Base-by-base conservation (phyloP, 2,113 vertebrate species). In the Gobio gobio region DNA sequence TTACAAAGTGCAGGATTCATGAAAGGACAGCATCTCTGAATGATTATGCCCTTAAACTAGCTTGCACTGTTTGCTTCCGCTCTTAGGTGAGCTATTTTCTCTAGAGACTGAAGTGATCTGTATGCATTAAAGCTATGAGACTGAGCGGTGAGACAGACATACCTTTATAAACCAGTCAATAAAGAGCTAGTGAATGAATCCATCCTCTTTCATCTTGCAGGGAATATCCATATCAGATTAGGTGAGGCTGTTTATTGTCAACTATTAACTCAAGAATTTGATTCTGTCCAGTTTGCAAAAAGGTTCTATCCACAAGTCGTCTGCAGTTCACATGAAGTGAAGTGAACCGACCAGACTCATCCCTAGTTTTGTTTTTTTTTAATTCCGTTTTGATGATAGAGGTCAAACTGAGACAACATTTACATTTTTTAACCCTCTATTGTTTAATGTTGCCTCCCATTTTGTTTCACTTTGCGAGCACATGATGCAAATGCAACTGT, bases 1-100 rank as follows among this genome's bases (percentile, higher is more conserved):
- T 74, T 78, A 43, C 79, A 66, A 90, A 91, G 78, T 84, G 85
- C 63, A 49, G 83, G 85, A 86, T 68, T 89, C 78, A 54, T 59
- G 61, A 74, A 73, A 82, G 82, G 66, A 49, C 83, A 74, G 85
- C 85, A 86, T 90, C 87, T 86, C 63, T 47, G 86, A 83, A 82
- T 91, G 83, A 90, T 87, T 70, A 92, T 86, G 80, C n/a, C 51
- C 24, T 14, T 83, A 75, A 80, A 59, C 51, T 85, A 74, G 49
- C 16, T 83, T 36, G 80, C 58, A 59, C 66, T 70, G 64, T 68
- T 68, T 36, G 29, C 29, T 24, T 47, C 2, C 22, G 5, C 26
- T 20, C 45, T 76, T 43, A 33, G 40, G 75, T 47, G 20, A 81
- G 74, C 29, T 40, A 45, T 63, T 20, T 16, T 54, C 51, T 20